A percentile compares a stretch with the other conserved stretches of the same genome.
These are phyloP conservation scores for Lasaia peninsularis DNA, from an alignment of 1,140 invertebrate genomes.

Conservation along the genomic window DNA sequence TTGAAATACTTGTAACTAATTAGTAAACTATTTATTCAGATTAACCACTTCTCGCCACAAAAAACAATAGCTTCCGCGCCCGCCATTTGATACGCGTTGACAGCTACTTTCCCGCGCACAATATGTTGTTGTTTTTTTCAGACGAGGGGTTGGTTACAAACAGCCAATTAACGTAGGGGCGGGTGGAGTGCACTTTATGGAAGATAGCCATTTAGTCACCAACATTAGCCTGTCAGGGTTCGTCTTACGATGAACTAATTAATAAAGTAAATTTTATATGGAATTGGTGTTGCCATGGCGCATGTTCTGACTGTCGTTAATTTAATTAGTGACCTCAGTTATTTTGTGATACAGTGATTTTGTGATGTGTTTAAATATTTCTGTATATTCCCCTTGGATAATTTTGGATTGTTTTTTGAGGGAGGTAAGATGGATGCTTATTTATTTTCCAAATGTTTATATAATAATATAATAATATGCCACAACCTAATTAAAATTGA, in stretches of 20 bases:
- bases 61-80: constrained; percentile 52
- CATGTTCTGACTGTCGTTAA: constrained; percentile 55
- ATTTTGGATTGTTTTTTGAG: constrained; percentile 36
- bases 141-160: constrained; percentile 69
- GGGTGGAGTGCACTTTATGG: constrained; percentile 51
- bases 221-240: constrained; percentile 51
- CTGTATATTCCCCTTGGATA: constrained; percentile 43
- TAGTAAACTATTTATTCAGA: constrained; percentile 49
- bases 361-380: constrained; percentile 56
- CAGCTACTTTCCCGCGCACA: constrained; percentile 70
- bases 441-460: not conserved
- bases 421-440: constrained; percentile 35
- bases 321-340: constrained; percentile 64
- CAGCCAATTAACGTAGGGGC: constrained; percentile 70
- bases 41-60: constrained; percentile 64
- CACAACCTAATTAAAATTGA: not conserved
- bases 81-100: constrained; percentile 56
- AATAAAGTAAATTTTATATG: constrained; percentile 29
- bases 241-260: constrained; percentile 29
- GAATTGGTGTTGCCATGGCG: constrained; percentile 51
- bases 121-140: constrained; percentile 71
- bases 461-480: not conserved
- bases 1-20: constrained; percentile 24
- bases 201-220: constrained; percentile 67
- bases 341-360: constrained; percentile 60